Percentiles rank a stretch among this genome's conserved stretches.
Conservation (phyloP, 2,888 invertebrate species). For the Dilophus febrilis region DNA sequence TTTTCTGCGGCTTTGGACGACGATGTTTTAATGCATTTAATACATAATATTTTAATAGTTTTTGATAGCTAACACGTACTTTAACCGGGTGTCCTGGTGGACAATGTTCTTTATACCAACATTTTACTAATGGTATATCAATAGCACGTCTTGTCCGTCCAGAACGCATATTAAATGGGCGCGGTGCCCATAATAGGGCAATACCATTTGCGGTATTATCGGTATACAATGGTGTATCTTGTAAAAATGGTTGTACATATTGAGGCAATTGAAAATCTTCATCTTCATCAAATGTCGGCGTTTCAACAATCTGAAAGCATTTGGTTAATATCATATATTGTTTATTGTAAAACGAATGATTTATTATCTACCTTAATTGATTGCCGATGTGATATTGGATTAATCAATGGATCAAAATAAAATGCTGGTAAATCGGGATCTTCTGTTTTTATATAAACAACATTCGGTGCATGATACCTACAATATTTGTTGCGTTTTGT, state of each 20-base stretch:
- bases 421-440: conserved; percentile 99
- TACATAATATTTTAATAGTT: conserved; percentile 94
- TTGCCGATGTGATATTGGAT: conserved; percentile 93
- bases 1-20: conserved; percentile 97
- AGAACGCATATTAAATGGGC: conserved; percentile 94
- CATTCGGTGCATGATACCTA: conserved; percentile 98
- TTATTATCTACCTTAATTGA: conserved; percentile 46
- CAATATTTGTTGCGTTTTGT: conserved; percentile 10
- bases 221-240: conserved; percentile 89
- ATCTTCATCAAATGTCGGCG: conserved; percentile 80
- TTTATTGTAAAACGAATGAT: background rate
- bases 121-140: conserved; percentile 93
- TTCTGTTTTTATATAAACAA: conserved; percentile 98
- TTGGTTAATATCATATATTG: conserved; percentile 1
- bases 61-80: conserved; percentile 98
- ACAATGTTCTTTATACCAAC: conserved; percentile 91
- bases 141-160: conserved; percentile 86
- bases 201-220: conserved; percentile 99
- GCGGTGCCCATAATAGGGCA: conserved; percentile 89
- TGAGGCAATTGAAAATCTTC: conserved; percentile 87
- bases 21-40: conserved; percentile 94
- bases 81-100: conserved; percentile 96
- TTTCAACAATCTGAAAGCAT: conserved; percentile 45
- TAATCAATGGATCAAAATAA: conserved; percentile 98
- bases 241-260: conserved; percentile 78